Evolutionary conservation across 2,888 invertebrate genomes (phyloP), one percentile per base, ranked within the genome.

Genomic region (Hemaris fuciformis): DNA sequence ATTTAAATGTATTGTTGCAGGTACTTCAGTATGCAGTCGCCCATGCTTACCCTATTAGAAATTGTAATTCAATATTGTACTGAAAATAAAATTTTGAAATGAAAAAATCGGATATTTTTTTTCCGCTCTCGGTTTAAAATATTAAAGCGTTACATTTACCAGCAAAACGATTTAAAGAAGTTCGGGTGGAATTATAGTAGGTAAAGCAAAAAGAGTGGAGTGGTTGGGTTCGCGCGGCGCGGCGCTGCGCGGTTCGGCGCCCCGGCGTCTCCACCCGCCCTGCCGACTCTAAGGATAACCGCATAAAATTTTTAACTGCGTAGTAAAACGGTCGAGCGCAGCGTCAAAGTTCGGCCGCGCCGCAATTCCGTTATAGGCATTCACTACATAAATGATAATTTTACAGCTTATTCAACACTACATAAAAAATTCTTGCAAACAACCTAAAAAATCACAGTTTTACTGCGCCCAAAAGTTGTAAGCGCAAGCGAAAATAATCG

Each of bases 401-500:
- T 53, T 31, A 57, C 22, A 57, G 8, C 41, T 57, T 41, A 41
- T 41, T 57, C 57, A 23, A 22, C 57, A 41, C 57, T 41, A 38
- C n/a, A 57, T 23, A 57, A 41, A 38, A 41, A 46, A 53, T 45
- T 60, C 38, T 63, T 5, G 27, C 27, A 31, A 10, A 53, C 18
- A 31, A 53, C 48, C 58, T 62, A 62, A 64, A 61, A 66, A 63
- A 56, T 48, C 48, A 53, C 53, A 31, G 53, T 53, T 53, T 59
- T 58, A 31, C 41, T 22, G 69, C 67, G 70, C 74, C 75, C 72
- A 79, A 80, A 77, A 70, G 73, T 71, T 72, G 70, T 68, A 75
- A 68, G 70, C 69, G 53, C 57, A 75, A 72, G 62, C 70, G 72
- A 80, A 81, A 83, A 81, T 78, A 75, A 72, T 79, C 74, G 75